Evolutionary conservation across 2,888 invertebrate genomes (phyloP).

Genomic region (Clepsis dumicolana): DNA sequence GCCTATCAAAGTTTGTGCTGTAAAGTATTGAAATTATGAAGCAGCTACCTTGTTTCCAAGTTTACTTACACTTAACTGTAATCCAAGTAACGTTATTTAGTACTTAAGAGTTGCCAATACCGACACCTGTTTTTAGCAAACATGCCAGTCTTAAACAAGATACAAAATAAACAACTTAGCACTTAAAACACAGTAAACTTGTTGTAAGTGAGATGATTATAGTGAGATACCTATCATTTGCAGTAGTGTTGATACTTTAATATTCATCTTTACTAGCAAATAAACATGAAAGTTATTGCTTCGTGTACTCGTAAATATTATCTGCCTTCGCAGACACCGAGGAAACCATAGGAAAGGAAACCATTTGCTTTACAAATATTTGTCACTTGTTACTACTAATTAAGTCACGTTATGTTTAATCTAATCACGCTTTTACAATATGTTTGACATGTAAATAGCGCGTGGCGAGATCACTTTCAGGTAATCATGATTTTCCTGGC

Average conservation of each 20-base stretch:
- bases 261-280: not conserved
- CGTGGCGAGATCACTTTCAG: constrained; percentile 15
- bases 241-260: not conserved
- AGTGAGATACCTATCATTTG: not conserved
- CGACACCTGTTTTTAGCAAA: not conserved
- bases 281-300: constrained; percentile 5
- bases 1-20: too few species aligned
- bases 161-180: not conserved
- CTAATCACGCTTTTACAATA: not conserved
- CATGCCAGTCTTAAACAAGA: not conserved
- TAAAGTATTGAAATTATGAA: too few species aligned
- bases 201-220: not conserved
- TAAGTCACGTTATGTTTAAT: not conserved
- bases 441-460: constrained; percentile 28
- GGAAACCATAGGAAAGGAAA: not conserved
- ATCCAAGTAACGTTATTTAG: not conserved
- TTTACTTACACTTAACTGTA: too few species aligned
- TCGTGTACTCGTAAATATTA: not conserved
- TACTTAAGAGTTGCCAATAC: not conserved
- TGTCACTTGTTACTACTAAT: not conserved
- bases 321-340: not conserved
- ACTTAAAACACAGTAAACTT: not conserved
- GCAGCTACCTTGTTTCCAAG: too few species aligned
- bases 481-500: constrained; percentile 16
- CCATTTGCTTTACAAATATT: not conserved